Evolutionary conservation across 2,888 invertebrate species (phyloP).

Genomic region (Neria commutata): DNA sequence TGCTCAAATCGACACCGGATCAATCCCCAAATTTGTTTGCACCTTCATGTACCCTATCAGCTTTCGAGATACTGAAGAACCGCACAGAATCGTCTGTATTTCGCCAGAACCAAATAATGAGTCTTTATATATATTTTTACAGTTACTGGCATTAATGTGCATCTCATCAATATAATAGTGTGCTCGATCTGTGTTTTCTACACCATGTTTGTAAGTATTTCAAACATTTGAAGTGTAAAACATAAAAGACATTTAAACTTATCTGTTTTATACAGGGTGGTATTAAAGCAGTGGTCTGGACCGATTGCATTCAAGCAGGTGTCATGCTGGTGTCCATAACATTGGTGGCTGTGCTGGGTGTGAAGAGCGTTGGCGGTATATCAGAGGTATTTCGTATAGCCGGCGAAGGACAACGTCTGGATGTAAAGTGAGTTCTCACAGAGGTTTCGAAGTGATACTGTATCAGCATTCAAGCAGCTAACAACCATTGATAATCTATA

Average conservation of each 20-base stretch:
- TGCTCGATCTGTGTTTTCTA: slow-evolving; percentile 67
- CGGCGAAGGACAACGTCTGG: slow-evolving; percentile 54
- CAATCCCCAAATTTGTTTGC: too few relatives aligned
- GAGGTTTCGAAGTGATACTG: background rate
- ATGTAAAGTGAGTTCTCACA: slow-evolving; percentile 52
- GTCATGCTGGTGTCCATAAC: slow-evolving; percentile 60
- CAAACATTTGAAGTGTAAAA: too few relatives aligned
- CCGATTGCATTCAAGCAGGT: slow-evolving; percentile 63
- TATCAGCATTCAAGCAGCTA: too few relatives aligned
- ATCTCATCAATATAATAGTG: slow-evolving; percentile 65
- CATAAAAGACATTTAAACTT: background rate
- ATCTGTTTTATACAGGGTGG: slow-evolving; percentile 56
- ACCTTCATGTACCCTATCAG: too few relatives aligned
- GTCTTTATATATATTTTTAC: slow-evolving; percentile 34
- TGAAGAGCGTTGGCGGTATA: slow-evolving; percentile 59
- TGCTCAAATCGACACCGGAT: too few relatives aligned
- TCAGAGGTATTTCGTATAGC: slow-evolving; percentile 55
- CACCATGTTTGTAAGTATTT: slow-evolving; percentile 66
- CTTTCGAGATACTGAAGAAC: too few relatives aligned
- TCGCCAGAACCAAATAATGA: too few relatives aligned
- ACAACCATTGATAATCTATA: background rate
- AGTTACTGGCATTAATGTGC: slow-evolving; percentile 67
- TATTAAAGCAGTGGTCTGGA: slow-evolving; percentile 65
- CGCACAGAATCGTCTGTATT: too few relatives aligned
- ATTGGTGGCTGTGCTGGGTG: slow-evolving; percentile 59